Percentiles rank a stretch among this genome's conserved stretches.
phyloP scores from a whole-genome alignment of 2,888 invertebrate genomes.

The Hipparchia semele region DNA sequence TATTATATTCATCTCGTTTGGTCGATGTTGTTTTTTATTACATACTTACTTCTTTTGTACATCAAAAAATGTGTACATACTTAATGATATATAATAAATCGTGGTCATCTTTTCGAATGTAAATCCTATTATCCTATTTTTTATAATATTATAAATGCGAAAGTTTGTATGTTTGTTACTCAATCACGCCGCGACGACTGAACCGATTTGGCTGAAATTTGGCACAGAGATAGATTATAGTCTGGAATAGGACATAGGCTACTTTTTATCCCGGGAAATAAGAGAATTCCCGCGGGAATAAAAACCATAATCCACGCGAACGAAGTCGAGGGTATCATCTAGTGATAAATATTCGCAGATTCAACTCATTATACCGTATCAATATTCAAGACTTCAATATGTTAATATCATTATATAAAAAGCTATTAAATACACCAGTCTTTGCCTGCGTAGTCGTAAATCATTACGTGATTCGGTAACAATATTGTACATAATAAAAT shows the following conservation, averaged over 20 bases:
- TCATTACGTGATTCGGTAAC: not conserved
- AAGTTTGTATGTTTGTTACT: too few species aligned
- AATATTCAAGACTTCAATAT: constrained; percentile 10
- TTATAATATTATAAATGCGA: too few species aligned
- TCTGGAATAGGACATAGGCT: too few species aligned
- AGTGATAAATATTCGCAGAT: not conserved
- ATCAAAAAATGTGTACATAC: not conserved
- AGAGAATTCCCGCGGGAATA: too few species aligned
- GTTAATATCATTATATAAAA: not conserved
- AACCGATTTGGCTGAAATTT: too few species aligned
- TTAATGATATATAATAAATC: not conserved
- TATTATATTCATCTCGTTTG: constrained; percentile 29
- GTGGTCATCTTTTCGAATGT: not conserved
- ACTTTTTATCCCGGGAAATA: too few species aligned
- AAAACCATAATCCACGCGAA: too few species aligned
- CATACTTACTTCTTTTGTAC: not conserved
- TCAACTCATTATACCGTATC: not conserved
- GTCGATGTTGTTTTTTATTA: constrained; percentile 23
- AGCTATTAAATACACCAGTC: not conserved
- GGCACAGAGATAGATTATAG: too few species aligned
- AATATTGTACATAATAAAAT: too few species aligned
- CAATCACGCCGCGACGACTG: too few species aligned
- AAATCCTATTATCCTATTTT: not conserved
- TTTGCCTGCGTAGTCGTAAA: not conserved
- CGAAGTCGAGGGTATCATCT: too few species aligned